Conservation (phyloP, 2,113 vertebrate genomes). For the Rhea americana region DNA sequence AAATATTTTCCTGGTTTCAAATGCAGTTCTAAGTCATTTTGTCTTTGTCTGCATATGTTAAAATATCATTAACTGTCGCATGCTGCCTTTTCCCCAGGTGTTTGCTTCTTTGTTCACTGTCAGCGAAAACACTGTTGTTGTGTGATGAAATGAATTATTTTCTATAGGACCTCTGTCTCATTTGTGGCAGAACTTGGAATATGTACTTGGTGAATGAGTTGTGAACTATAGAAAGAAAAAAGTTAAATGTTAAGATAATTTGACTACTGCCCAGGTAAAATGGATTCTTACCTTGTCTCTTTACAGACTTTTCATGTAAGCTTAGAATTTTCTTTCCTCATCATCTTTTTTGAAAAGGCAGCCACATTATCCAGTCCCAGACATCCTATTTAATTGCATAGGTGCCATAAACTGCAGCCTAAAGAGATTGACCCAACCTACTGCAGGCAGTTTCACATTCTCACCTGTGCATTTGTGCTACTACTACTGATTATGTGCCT, state of each 20-base stretch:
- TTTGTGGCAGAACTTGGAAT: constrained; percentile 2
- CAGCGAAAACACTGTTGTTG: neutral
- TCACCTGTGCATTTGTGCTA: neutral
- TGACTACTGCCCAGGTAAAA: neutral
- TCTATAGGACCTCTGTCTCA: neutral
- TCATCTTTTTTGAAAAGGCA: neutral
- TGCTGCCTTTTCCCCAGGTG: neutral
- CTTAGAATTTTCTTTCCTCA: neutral
- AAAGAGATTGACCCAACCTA: neutral
- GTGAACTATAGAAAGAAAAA: neutral
- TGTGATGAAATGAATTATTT: neutral
- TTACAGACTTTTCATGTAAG: neutral
- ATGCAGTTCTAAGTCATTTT: neutral
- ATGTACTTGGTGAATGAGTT: neutral
- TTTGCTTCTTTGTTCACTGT: neutral
- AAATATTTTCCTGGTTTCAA: constrained; percentile 8
- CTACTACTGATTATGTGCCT: neutral
- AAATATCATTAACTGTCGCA: neutral
- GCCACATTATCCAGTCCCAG: neutral
- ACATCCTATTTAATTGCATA: neutral
- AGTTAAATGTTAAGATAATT: neutral
- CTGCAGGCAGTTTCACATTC: neutral
- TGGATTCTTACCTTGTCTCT: neutral
- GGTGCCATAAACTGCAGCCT: neutral
- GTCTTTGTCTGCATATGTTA: neutral